Percentiles rank a stretch among this genome's conserved stretches.
Conservation (phyloP, 1,140 invertebrate species). For the Caenorhabditis latens region DNA sequence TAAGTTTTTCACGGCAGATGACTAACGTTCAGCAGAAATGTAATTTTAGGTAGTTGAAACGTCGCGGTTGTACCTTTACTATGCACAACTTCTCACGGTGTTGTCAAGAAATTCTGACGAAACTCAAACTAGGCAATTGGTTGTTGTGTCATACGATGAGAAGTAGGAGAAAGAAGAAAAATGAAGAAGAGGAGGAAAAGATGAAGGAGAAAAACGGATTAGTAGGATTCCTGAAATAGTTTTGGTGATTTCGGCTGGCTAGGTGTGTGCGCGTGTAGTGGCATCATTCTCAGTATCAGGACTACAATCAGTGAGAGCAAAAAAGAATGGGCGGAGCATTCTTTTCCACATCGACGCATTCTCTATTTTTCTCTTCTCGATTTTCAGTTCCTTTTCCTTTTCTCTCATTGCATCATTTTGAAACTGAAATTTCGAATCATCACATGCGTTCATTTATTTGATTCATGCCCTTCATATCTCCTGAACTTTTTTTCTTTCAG, state of each 20-base stretch:
- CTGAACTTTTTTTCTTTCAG: neutral
- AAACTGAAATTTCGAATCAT: neutral
- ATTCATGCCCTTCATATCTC: too few species aligned
- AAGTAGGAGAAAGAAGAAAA: neutral
- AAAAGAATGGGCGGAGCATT: conserved; percentile 6
- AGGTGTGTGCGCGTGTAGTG: conserved; percentile 26
- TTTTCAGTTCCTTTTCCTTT: neutral
- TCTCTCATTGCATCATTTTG: too few species aligned
- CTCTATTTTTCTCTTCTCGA: too few species aligned
- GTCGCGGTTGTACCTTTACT: too few species aligned
- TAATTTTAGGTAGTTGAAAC: too few species aligned
- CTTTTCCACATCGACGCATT: neutral
- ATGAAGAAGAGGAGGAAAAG: neutral
- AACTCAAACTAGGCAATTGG: conserved; percentile 25
- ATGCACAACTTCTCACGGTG: conserved; percentile 40
- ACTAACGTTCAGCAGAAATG: neutral
- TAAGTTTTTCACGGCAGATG: neutral
- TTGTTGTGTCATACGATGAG: neutral
- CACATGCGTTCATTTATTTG: too few species aligned
- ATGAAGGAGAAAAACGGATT: conserved; percentile 20
- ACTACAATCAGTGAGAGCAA: conserved; percentile 48
- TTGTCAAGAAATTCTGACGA: conserved; percentile 37
- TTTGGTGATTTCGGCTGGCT: conserved; percentile 23
- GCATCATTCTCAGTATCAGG: conserved; percentile 49
- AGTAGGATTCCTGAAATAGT: conserved; percentile 51